Conservation (phyloP, 2,797 vertebrate genomes). For the Setipinna tenuifilis region DNA sequence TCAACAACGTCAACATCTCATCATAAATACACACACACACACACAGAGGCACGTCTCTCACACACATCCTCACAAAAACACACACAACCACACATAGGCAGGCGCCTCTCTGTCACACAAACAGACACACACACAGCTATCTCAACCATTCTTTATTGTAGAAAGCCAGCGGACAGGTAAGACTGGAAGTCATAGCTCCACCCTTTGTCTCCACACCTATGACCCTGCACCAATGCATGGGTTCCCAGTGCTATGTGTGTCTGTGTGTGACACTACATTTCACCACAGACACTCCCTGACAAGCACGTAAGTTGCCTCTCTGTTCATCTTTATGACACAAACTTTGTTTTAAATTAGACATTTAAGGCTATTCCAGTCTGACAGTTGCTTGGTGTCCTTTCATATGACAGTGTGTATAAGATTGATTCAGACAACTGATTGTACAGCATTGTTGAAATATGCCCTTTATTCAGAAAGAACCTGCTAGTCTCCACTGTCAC, state of each 20-base stretch:
- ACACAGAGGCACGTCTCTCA: too few relatives aligned
- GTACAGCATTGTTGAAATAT: neutral
- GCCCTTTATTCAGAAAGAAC: too few relatives aligned
- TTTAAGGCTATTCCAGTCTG: neutral
- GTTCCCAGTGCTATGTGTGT: neutral
- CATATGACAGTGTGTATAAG: neutral
- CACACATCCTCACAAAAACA: too few relatives aligned
- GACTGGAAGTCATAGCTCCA: slow-evolving; percentile 46
- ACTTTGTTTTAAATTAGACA: neutral
- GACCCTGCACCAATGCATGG: slow-evolving; percentile 15
- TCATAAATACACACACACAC: too few relatives aligned
- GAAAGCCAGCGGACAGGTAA: slow-evolving; percentile 34
- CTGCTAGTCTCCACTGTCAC: too few relatives aligned
- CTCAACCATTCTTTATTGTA: neutral
- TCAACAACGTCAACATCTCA: too few relatives aligned
- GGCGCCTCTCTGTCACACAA: too few relatives aligned
- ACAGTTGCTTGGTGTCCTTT: neutral
- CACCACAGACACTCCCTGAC: slow-evolving; percentile 12
- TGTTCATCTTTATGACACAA: neutral
- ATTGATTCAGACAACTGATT: neutral
- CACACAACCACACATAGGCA: too few relatives aligned
- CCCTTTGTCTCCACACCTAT: slow-evolving; percentile 19
- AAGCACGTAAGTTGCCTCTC: slow-evolving; percentile 40
- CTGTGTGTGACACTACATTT: neutral
- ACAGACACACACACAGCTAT: too few relatives aligned